Base-by-base conservation (phyloP, 2,797 vertebrate species). In the Phalloptychus januarius region DNA sequence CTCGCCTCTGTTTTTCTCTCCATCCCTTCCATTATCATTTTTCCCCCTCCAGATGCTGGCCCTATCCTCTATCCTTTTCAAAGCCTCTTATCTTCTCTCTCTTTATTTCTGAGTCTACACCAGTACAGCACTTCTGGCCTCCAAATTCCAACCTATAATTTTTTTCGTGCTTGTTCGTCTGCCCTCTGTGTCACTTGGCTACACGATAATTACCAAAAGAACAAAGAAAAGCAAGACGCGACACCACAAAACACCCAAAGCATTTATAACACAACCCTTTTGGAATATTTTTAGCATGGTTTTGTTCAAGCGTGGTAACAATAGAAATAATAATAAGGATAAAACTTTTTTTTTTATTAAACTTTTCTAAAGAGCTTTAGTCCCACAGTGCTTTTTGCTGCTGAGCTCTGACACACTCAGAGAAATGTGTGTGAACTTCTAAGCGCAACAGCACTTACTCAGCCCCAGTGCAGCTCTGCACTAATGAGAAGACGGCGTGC, bases 401-500 rank as follows among this genome's bases (percentile, higher is more conserved):
- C 75, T 61, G 63, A 45, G 83, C 73, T 85, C 78, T 88, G 90
- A 90, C 89, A 91, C 84, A 92, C 84, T 71, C 77, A 78, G 76
- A 77, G 74, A 85, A 77, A 86, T 82, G 76, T 88, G 81, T 84
- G 71, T 81, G 90, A 89, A 90, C 86, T 80, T 89, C 83, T 87
- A 87, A 92, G 86, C 85, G 72, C 72, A 88, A 86, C 87, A 78
- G 78, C 79, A 82, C 85, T 91, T 89, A 87, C 85, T 89, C 85
- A 87, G 81, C 83, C 86, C 69, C 74, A 88, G 87, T 81, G 71
- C 85, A 89, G 86, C 85, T 81, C 79, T 75, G 80, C 84, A 82
- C 92, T 95, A 94, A 94, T 93, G 92, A 94, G 91, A 82, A 54
- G 48, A 42, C 67, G 67, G 40, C 78, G 76, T 48, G 65, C 75